Evolutionary conservation across 2,888 invertebrate genomes (phyloP).

Genomic region (Latheticus oryzae): DNA sequence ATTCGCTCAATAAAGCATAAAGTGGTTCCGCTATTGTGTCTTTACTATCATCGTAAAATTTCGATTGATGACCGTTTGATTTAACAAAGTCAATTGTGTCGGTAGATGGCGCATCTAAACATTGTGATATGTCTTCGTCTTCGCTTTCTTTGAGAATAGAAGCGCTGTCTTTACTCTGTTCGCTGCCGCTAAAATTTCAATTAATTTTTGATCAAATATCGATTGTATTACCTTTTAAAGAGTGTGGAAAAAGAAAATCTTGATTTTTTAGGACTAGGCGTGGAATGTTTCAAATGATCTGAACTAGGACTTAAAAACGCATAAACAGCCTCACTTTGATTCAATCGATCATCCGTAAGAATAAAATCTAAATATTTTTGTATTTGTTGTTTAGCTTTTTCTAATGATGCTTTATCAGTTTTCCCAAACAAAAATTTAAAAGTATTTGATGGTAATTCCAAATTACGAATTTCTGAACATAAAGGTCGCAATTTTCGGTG

Average conservation of each 20-base stretch:
- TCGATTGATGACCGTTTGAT: constrained; percentile 51
- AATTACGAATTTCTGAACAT: constrained; percentile 81
- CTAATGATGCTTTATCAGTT: constrained; percentile 81
- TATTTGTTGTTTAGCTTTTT: constrained; percentile 84
- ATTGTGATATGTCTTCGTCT: constrained; percentile 84
- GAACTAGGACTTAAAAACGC: constrained; percentile 93
- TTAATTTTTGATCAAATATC: not conserved
- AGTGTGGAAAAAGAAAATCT: constrained; percentile 88
- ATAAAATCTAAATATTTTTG: constrained; percentile 89
- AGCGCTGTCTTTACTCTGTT: constrained; percentile 52
- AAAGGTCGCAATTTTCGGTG: constrained; percentile 87
- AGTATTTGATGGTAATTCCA: constrained; percentile 85
- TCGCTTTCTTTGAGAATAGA: constrained; percentile 73
- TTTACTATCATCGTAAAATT: constrained; percentile 72
- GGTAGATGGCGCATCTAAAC: constrained; percentile 71
- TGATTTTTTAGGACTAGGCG: constrained; percentile 84
- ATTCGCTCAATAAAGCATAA: constrained; percentile 87
- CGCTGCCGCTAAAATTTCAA: constrained; percentile 52
- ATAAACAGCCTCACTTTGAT: constrained; percentile 90
- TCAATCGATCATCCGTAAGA: constrained; percentile 86
- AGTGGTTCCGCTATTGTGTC: constrained; percentile 92
- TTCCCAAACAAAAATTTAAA: constrained; percentile 87
- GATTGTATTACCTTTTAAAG: constrained; percentile 77
- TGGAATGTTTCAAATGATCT: constrained; percentile 84
- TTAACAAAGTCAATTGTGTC: constrained; percentile 64